Evolutionary conservation across 2,797 vertebrate species (phyloP), one percentile per base, ranked within the genome.

Genomic region (Triplophysa bombifrons): DNA sequence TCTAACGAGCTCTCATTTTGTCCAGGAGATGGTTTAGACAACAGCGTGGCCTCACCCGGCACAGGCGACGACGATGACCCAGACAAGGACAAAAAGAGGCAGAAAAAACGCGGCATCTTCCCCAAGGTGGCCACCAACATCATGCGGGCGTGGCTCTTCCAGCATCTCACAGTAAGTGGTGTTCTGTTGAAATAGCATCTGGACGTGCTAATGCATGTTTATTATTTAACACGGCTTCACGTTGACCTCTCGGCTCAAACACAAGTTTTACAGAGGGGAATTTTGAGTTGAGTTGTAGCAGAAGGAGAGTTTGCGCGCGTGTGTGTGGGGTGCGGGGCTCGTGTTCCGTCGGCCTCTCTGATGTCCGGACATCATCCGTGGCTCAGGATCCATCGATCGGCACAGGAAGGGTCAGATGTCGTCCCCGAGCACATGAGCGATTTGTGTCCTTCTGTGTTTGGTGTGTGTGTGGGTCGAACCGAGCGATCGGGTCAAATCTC

Each of bases 101-200:
- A 99, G 95, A 99, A 99, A 95, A 99, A 99, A 89, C 95, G 97
- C 83, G 98, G 98, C 91, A 99, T 99, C 93, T 99, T 99, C 90
- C 98, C 98, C 86, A 99, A 99, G 94, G 98, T 99, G 94, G 98
- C 98, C 90, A 99, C 98, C 86, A 99, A 99, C 93, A 99, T 99
- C 92, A 99, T 99, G 98, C 95, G 98, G 93, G 98, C 98, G 0
- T 99, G 98, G 98, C 96, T 99, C 84, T 99, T 99, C 93, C 98
- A 99, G 90, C 98, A 99, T 93, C 97, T 99, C 93, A 99, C 97
- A 92, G 98, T 99, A 95, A 96, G 96, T 95, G 34, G 5, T 3
- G 34, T 38, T 8, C 34, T 38, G 34, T 38, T 38, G 34, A 38
- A 38, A 38, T 38, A 38, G 34, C 34, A 3, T 38, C 34, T 8